Conservation (phyloP, 2,113 vertebrate species). For the Stigmatopora nigra region DNA sequence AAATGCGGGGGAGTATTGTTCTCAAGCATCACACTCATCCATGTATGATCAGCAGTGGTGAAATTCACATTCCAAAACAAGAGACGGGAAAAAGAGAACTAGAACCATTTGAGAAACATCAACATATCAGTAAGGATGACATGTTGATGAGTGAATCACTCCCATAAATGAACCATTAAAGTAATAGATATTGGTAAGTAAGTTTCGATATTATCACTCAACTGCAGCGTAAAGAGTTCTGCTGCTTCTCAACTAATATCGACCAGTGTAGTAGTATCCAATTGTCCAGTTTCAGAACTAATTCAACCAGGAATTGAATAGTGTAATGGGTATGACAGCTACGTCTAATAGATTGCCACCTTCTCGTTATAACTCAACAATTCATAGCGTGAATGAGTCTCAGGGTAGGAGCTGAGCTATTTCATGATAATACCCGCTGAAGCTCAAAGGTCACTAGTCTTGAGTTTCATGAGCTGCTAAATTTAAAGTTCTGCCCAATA, state of each 20-base stretch:
- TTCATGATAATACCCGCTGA: conserved; percentile 26
- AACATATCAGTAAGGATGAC: background rate
- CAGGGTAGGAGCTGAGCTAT: conserved; percentile 3
- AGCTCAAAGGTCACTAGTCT: conserved; percentile 52
- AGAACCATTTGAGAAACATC: background rate
- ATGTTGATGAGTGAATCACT: conserved; percentile 1
- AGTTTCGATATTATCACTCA: background rate
- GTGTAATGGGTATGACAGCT: background rate
- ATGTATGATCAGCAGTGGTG: background rate
- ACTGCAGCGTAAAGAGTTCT: background rate
- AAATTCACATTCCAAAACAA: background rate
- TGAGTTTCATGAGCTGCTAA: conserved; percentile 60
- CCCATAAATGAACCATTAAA: background rate
- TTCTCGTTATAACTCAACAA: background rate
- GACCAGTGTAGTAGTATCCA: background rate
- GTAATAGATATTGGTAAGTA: background rate
- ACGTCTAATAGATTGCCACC: background rate
- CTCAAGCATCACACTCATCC: conserved; percentile 17
- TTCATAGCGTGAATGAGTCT: conserved; percentile 12
- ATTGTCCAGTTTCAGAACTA: background rate
- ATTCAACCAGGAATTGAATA: background rate
- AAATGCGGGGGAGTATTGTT: conserved; percentile 7
- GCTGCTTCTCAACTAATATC: background rate
- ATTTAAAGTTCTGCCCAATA: conserved; percentile 48
- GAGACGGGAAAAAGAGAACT: background rate